Base-by-base conservation (phyloP, 1,140 invertebrate genomes). In the Drosophila auraria region DNA sequence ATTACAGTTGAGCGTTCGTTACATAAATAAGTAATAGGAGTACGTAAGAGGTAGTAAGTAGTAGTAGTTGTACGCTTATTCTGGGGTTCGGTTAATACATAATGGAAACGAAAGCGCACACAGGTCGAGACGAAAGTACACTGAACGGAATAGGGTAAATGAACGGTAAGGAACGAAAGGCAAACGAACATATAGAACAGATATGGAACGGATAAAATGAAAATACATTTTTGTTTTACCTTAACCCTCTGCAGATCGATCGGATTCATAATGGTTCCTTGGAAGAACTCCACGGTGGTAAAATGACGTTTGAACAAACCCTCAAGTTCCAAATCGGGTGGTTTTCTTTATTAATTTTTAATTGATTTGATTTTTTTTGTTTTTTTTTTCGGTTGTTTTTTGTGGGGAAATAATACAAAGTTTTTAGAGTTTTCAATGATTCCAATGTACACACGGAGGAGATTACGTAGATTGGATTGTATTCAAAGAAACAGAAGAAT, bases 261-360 rank as follows among this genome's bases (percentile, higher is more conserved):
- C 93, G 98, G 98, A 95, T 99, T 99, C 99, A 99, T 99, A 94
- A 99, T 99, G 94, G 98, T 99, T 94, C 98, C 99, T 96, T 99
- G 98, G 96, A 99, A 99, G 96, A 99, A 99, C 95, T 99, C 98
- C 94, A 99, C 98, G 93, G 98, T 99, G 91, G 98, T 99, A 95
- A 99, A 99, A 95, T 99, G 98, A 94, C 98, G 96, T 95, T 99
- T 99, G 95, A 99, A 98, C 93, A 99, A 96, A 95, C 98, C 98
- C 96, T 99, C 98, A 95, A 99, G 95, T 95, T 99, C 98, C 94
- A 99, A 96, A 95, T 99, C 98, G 93, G 97, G 97, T 94, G 97
- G 97, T 95, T 97, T 97, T 96, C 97, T 97, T 92, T 92, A 72
- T 51, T 59, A 58, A 75, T 74, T 91, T 76, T 40, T 70, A 51